These are phyloP conservation scores for Amitus sp. DNA, from an alignment of 2,888 invertebrate species.

Conservation along the genomic window DNA sequence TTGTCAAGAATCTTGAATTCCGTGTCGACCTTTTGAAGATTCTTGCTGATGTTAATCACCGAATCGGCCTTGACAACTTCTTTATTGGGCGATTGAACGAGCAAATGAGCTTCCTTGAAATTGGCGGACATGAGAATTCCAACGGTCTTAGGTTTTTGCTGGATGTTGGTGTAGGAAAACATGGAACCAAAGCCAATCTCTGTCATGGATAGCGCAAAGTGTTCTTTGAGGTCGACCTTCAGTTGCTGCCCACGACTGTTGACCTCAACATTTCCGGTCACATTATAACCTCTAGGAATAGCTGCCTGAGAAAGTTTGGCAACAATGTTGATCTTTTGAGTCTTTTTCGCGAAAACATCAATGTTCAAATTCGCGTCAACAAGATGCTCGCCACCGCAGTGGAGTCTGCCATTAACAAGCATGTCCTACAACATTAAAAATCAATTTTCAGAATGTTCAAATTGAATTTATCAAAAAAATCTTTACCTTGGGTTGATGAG, in stretches of 20 bases:
- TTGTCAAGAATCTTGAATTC: slow-evolving; percentile 68
- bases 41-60: slow-evolving; percentile 66
- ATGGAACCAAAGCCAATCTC: slow-evolving; percentile 56
- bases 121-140: slow-evolving; percentile 47
- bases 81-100: slow-evolving; percentile 65
- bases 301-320: slow-evolving; percentile 53
- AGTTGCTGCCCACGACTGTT: slow-evolving; percentile 67
- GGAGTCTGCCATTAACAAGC: slow-evolving; percentile 64
- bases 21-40: slow-evolving; percentile 68
- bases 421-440: slow-evolving; percentile 63
- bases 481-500: slow-evolving; percentile 74
- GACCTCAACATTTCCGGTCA: slow-evolving; percentile 61
- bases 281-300: slow-evolving; percentile 61
- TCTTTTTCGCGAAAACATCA: slow-evolving; percentile 71
- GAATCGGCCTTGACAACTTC: slow-evolving; percentile 69
- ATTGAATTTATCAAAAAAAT: too few relatives aligned
- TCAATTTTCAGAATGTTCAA: too few relatives aligned
- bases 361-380: slow-evolving; percentile 66
- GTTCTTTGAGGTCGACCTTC: slow-evolving; percentile 58
- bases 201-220: slow-evolving; percentile 52
- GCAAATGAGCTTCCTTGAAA: slow-evolving; percentile 41
- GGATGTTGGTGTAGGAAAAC: slow-evolving; percentile 60
- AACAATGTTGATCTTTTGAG: slow-evolving; percentile 68
- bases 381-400: slow-evolving; percentile 61
- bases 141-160: slow-evolving; percentile 56